These are phyloP conservation scores for Drosophila navojoa DNA, from an alignment of 1,140 invertebrate species.

Conservation along the genomic window DNA sequence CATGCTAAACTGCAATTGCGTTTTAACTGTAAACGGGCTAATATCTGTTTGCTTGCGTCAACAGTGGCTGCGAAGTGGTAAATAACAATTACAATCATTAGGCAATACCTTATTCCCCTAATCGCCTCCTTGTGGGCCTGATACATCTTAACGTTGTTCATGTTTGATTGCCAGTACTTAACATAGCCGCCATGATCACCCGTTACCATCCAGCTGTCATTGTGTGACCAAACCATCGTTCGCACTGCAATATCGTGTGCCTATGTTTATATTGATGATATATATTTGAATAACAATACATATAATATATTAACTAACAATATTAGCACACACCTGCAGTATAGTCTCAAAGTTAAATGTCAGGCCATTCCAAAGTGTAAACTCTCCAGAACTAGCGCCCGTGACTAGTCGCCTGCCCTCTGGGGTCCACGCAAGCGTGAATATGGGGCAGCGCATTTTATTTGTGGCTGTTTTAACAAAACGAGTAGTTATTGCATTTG, in stretches of 20 bases:
- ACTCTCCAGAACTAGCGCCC: conserved; percentile 99
- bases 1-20: conserved; percentile 25
- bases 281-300: no score
- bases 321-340: conserved; percentile 90
- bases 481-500: conserved; percentile 97
- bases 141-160: conserved; percentile 99
- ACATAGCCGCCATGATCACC: conserved; percentile 99
- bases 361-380: conserved; percentile 99
- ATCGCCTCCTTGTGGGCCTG: conserved; percentile 99
- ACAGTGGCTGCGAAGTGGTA: conserved; percentile 63
- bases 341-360: conserved; percentile 99
- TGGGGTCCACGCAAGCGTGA: conserved; percentile 99
- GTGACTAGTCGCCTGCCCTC: conserved; percentile 98
- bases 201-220: conserved; percentile 99
- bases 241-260: conserved; percentile 99
- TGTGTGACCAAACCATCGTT: conserved; percentile 99
- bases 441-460: conserved; percentile 99
- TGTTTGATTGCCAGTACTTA: conserved; percentile 99
- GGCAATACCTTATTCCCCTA: conserved; percentile 96
- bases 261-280: conserved; percentile 84
- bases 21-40: conserved; percentile 37
- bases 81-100: conserved; percentile 70
- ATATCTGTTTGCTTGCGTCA: conserved; percentile 41
- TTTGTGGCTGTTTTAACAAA: conserved; percentile 99
- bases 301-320: no score